These are phyloP conservation scores for Leistus spinibarbis DNA, from an alignment of 2,888 invertebrate genomes.

Conservation along the genomic window DNA sequence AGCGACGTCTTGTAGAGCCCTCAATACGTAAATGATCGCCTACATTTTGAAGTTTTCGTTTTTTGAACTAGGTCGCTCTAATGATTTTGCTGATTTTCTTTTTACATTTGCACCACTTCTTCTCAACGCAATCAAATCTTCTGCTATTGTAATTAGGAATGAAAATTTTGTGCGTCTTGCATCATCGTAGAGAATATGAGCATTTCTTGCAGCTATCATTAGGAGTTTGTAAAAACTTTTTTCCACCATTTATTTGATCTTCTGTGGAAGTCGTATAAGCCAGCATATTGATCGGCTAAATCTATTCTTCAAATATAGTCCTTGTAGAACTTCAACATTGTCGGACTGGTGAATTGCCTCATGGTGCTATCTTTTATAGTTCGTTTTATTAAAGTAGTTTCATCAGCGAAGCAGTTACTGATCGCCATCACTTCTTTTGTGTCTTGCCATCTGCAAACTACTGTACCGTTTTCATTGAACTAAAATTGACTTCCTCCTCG, in stretches of 20 bases:
- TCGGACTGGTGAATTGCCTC: conserved; percentile 31
- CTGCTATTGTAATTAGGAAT: not conserved
- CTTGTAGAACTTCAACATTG: conserved; percentile 33
- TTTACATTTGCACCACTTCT: not conserved
- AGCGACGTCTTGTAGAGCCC: not conserved
- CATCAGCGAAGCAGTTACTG: conserved; percentile 32
- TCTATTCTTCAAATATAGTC: not conserved
- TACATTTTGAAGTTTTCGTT: not conserved
- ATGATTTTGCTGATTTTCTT: not conserved
- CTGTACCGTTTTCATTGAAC: conserved; percentile 21
- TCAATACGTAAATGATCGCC: not conserved
- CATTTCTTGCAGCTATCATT: not conserved
- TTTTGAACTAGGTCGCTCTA: not conserved
- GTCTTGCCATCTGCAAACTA: conserved; percentile 34
- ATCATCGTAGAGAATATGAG: not conserved
- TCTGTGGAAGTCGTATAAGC: not conserved
- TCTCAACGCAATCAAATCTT: not conserved
- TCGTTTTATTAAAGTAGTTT: conserved; percentile 11
- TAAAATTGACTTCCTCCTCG: conserved; percentile 11
- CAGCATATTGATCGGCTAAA: not conserved
- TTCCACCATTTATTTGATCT: not conserved
- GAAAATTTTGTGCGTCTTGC: not conserved
- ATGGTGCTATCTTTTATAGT: conserved; percentile 15
- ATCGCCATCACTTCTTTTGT: conserved; percentile 32
- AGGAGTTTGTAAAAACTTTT: not conserved